Evolutionary conservation across 2,797 vertebrate genomes (phyloP).

Genomic region (Rachycentron canadum): DNA sequence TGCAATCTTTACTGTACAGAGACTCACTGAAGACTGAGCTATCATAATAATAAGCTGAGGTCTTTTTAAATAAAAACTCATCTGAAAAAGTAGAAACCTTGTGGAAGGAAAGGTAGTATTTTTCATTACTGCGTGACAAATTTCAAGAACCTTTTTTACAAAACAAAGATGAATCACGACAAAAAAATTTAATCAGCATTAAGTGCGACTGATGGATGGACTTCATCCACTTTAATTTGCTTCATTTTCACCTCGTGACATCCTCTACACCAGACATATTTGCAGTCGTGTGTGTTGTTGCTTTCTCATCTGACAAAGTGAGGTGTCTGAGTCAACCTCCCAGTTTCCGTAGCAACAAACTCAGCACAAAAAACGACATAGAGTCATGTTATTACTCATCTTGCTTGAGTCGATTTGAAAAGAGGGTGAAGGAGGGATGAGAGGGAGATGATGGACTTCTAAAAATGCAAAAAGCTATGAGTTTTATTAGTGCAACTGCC

Average conservation of each 20-base stretch:
- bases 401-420: constrained; percentile 15
- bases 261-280: background rate
- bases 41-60: background rate
- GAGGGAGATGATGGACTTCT: background rate
- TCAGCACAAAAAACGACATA: background rate
- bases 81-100: background rate
- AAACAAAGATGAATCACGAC: background rate
- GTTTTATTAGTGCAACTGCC: constrained; percentile 32
- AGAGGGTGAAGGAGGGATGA: background rate
- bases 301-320: constrained; percentile 16
- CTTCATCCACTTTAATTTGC: background rate
- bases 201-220: background rate
- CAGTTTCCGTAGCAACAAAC: constrained; percentile 61
- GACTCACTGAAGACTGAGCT: background rate
- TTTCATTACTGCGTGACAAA: background rate
- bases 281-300: background rate
- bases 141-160: background rate
- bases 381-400: constrained; percentile 33
- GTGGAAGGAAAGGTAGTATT: background rate
- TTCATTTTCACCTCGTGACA: background rate
- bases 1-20: background rate
- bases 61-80: background rate
- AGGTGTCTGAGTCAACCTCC: constrained; percentile 19
- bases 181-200: too few species aligned
- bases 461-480: background rate